A percentile compares a stretch with the other conserved stretches of the same genome.
These are phyloP conservation scores for Drosophila demipolita DNA, from an alignment of 2,888 invertebrate species.

Conservation along the genomic window DNA sequence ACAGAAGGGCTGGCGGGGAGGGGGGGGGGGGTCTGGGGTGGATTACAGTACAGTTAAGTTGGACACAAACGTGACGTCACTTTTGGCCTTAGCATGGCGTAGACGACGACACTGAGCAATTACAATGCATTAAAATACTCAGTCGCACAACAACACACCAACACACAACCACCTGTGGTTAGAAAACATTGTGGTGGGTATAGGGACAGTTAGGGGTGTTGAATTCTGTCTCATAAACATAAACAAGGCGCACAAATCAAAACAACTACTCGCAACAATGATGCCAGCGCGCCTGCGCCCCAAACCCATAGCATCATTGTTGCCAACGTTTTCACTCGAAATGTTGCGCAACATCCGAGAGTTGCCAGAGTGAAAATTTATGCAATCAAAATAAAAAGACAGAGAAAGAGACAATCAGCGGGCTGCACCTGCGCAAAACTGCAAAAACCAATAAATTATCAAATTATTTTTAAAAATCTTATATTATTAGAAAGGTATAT, in stretches of 20 bases:
- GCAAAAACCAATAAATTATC: neutral
- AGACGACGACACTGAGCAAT: slow-evolving; percentile 76
- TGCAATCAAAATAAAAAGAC: neutral
- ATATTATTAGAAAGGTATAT: neutral
- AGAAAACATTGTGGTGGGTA: neutral
- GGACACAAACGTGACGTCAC: slow-evolving; percentile 20
- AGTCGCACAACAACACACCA: slow-evolving; percentile 26
- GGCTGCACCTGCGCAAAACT: slow-evolving; percentile 8
- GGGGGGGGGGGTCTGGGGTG: neutral
- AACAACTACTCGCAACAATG: slow-evolving; percentile 58
- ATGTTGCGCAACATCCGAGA: slow-evolving; percentile 48
- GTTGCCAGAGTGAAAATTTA: slow-evolving; percentile 13
- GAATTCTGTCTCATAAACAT: slow-evolving; percentile 41
- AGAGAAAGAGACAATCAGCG: neutral
- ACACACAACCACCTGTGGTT: slow-evolving; percentile 68
- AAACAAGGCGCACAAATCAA: slow-evolving; percentile 56
- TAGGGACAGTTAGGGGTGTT: neutral
- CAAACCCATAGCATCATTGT: slow-evolving; percentile 45
- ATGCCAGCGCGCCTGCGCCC: slow-evolving; percentile 48
- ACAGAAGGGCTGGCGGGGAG: neutral
- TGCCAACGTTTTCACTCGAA: slow-evolving; percentile 30
- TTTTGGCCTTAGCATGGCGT: slow-evolving; percentile 48
- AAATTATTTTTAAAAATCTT: neutral
- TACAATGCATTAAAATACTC: slow-evolving; percentile 72
- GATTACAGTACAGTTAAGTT: neutral